phyloP scores from a whole-genome alignment of 2,113 vertebrate species.

The Macquaria australasica region DNA sequence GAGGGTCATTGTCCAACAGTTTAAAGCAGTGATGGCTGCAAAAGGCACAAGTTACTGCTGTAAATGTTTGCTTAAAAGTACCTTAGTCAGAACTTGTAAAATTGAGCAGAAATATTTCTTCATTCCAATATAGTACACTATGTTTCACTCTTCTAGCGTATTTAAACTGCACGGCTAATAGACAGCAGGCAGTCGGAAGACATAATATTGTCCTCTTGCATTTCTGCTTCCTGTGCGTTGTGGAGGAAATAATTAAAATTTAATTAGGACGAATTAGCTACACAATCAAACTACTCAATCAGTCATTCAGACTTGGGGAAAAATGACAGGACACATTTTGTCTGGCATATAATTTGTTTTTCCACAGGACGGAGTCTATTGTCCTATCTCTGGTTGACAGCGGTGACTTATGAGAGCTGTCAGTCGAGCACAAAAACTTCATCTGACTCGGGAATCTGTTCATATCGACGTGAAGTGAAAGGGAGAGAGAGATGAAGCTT shows the following conservation, averaged over 20 bases:
- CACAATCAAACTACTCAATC: slow-evolving; percentile 38
- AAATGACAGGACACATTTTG: slow-evolving; percentile 51
- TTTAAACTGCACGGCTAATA: not conserved
- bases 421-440: slow-evolving; percentile 66
- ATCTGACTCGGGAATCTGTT: slow-evolving; percentile 50
- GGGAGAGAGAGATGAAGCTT: slow-evolving; percentile 12
- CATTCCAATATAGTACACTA: not conserved
- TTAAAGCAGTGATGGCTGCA: not conserved
- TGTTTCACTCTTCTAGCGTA: not conserved
- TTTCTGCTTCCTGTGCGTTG: not conserved
- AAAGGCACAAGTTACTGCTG: not conserved
- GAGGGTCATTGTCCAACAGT: slow-evolving; percentile 39
- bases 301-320: slow-evolving; percentile 25
- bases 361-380: slow-evolving; percentile 34
- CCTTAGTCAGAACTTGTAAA: not conserved
- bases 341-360: slow-evolving; percentile 54
- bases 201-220: slow-evolving; percentile 10
- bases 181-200: slow-evolving; percentile 13
- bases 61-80: not conserved
- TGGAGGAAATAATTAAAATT: slow-evolving; percentile 47
- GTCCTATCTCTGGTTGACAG: slow-evolving; percentile 63
- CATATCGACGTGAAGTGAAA: slow-evolving; percentile 21
- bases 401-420: slow-evolving; percentile 74
- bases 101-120: not conserved
- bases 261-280: slow-evolving; percentile 62